Evolutionary conservation across 2,888 invertebrate species (phyloP).

Genomic region (Agonopterix heracliana): DNA sequence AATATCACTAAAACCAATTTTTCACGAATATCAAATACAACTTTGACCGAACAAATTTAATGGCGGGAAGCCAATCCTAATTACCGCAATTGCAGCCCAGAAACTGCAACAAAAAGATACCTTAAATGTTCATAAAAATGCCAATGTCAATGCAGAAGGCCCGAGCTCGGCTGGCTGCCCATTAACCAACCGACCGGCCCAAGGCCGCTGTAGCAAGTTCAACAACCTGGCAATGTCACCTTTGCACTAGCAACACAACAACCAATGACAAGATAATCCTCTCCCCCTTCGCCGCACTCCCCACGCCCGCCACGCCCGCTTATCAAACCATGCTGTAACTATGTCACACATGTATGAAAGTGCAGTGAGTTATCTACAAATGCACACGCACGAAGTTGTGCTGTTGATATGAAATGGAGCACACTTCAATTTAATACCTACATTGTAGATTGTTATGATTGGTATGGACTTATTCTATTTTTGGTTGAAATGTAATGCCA

Average conservation of each 20-base stretch:
- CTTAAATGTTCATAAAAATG: not conserved
- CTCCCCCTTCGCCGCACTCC: conserved; percentile 21
- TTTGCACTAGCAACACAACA: conserved; percentile 40
- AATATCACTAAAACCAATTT: too few relatives aligned
- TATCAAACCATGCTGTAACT: not conserved
- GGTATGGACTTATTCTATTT: too few relatives aligned
- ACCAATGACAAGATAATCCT: conserved; percentile 12
- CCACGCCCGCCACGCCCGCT: conserved; percentile 10
- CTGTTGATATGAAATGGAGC: not conserved
- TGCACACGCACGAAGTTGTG: conserved; percentile 4
- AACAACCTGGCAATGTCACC: conserved; percentile 65
- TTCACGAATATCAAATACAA: too few relatives aligned
- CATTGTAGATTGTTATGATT: too few relatives aligned
- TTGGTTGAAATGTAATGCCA: too few relatives aligned
- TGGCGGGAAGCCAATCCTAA: too few relatives aligned
- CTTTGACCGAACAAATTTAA: too few relatives aligned
- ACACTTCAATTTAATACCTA: too few relatives aligned
- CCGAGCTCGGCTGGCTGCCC: not conserved
- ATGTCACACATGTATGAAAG: not conserved
- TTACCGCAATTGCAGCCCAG: too few relatives aligned
- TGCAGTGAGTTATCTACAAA: conserved; percentile 1
- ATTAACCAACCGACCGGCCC: conserved; percentile 19
- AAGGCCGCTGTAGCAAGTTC: conserved; percentile 45
- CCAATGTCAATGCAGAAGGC: not conserved
- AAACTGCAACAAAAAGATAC: not conserved